Evolutionary conservation across 2,888 invertebrate species (phyloP).

Genomic region (Drosophila sordidula): DNA sequence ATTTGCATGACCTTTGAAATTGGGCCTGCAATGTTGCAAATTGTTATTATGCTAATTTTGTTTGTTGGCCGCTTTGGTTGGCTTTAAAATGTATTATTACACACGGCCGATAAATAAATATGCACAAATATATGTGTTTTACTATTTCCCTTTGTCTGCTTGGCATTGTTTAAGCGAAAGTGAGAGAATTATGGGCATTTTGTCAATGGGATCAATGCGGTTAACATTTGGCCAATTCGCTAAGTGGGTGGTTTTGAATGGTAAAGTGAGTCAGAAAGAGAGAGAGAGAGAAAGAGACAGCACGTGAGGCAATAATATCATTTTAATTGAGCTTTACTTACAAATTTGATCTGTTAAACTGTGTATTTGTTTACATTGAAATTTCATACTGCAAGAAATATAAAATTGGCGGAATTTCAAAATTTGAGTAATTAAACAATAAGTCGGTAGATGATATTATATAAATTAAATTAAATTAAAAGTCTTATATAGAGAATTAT

Average conservation of each 20-base stretch:
- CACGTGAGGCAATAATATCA: too few relatives aligned
- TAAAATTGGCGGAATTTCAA: background rate
- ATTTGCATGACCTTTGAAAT: slow-evolving; percentile 16
- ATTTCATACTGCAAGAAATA: too few relatives aligned
- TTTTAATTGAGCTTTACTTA: too few relatives aligned
- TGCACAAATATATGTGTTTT: background rate
- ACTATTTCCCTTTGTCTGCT: too few relatives aligned
- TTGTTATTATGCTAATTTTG: slow-evolving; percentile 6
- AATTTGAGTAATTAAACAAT: too few relatives aligned
- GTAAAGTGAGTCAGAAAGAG: background rate
- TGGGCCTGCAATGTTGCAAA: background rate
- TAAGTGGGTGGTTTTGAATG: background rate
- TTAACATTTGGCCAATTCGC: background rate
- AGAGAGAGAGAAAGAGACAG: background rate
- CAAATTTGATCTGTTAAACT: too few relatives aligned
- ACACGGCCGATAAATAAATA: background rate
- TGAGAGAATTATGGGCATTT: slow-evolving; percentile 4
- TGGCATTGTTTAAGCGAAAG: background rate
- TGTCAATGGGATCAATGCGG: background rate
- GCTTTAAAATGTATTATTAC: slow-evolving; percentile 12
- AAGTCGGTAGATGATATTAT: too few relatives aligned
- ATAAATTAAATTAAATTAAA: too few relatives aligned
- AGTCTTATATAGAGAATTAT: too few relatives aligned
- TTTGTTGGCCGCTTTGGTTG: background rate
- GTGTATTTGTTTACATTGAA: too few relatives aligned